Evolutionary conservation across 2,888 invertebrate species (phyloP), one percentile per base, ranked within the genome.

Genomic region (Ichneumoninae sp.): DNA sequence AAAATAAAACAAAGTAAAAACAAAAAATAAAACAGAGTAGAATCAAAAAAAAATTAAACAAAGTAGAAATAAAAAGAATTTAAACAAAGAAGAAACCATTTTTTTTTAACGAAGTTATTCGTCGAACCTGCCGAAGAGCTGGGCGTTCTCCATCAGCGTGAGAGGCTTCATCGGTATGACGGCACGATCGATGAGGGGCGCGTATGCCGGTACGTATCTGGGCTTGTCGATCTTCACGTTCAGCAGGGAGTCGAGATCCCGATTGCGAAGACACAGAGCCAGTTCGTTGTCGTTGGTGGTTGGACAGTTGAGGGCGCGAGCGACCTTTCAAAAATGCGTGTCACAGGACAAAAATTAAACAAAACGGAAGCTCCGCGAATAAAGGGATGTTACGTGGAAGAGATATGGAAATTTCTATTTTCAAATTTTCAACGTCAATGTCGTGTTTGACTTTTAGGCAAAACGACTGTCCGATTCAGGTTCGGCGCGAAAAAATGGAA

Each of bases 181-280:
- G 73, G 96, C 96, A 40, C 97, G 97, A 90, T 98, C 98, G 40
- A 98, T 96, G 47, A 97, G 96, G 3, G 98, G 98, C 0, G 98
- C 98, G 90, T 98, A 96, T 7, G 97, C 96, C n/a, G 98, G 97
- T 89, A 97, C 96, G 94, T 97, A 98, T 90, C 96, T 95, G 26
- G 97, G 96, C 79, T 93, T 93, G 85, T 92, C 89, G 80, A 93
- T 92, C 87, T 90, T 91, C 50, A 93, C 93, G 63, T 89, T 90
- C 10, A 93, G 86, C 47, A 93, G 86, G n/a, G 90, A 89, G 71
- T 92, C 87, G 33, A 93, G 88, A 70, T 91, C 90, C 68, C 92
- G 90, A 75, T 85, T 93, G 73, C 95, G 95, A 85, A 96, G 94
- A 93, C 96, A 96, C 60, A 94, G 92, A 75, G 95, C 94, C 91